These are phyloP conservation scores for Leptinotarsa lineolata DNA, from an alignment of 1,140 invertebrate genomes.

Conservation along the genomic window DNA sequence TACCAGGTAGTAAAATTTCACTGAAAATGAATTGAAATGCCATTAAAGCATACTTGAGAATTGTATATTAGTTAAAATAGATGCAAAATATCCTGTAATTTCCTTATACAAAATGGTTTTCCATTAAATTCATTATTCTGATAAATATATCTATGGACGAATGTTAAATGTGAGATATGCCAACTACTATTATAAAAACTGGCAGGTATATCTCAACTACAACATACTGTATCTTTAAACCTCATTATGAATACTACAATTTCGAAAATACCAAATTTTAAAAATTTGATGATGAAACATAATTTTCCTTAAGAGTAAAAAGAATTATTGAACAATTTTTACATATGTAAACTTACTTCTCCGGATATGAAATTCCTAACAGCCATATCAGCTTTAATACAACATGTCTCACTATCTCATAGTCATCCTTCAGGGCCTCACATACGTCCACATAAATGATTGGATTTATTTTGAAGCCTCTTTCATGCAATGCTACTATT, in stretches of 20 bases:
- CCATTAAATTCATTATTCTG: too few relatives aligned
- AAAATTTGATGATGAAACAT: too few relatives aligned
- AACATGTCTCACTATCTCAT: constrained; percentile 87
- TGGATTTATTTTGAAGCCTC: constrained; percentile 77
- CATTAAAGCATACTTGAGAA: neutral
- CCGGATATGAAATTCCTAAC: constrained; percentile 83
- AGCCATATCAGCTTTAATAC: constrained; percentile 86
- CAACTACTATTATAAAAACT: too few relatives aligned
- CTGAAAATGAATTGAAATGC: constrained; percentile 57
- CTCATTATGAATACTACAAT: too few relatives aligned
- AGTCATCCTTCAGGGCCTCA: constrained; percentile 86
- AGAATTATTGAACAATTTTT: too few relatives aligned
- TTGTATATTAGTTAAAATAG: neutral
- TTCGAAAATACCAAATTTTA: too few relatives aligned
- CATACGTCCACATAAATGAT: constrained; percentile 82
- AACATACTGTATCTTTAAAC: too few relatives aligned
- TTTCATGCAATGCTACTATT: constrained; percentile 78
- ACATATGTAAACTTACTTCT: constrained; percentile 66
- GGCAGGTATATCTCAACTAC: too few relatives aligned
- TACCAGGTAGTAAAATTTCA: constrained; percentile 67
- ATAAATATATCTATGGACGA: neutral
- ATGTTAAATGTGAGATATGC: too few relatives aligned
- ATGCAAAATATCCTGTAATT: too few relatives aligned
- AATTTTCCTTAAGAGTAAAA: too few relatives aligned
- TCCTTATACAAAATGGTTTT: too few relatives aligned